Conservation (phyloP, 2,797 vertebrate genomes). For the Benthosema pterotum region DNA sequence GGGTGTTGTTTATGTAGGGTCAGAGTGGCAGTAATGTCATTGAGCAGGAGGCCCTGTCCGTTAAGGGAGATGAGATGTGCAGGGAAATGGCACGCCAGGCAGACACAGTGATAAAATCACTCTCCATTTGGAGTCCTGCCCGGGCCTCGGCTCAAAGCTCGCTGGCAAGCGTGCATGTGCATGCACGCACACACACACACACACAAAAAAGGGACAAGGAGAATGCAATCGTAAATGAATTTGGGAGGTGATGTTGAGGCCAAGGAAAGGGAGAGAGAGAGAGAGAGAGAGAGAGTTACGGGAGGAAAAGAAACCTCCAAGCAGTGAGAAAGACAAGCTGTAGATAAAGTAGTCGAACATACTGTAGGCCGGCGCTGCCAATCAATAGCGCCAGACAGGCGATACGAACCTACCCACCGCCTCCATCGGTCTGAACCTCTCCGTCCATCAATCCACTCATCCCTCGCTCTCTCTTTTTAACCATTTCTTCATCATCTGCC, state of each 20-base stretch:
- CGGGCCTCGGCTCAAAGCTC: slow-evolving; percentile 51
- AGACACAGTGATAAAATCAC: slow-evolving; percentile 70
- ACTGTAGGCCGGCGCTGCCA: slow-evolving; percentile 31
- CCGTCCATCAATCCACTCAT: slow-evolving; percentile 27
- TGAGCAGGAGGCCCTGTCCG: slow-evolving; percentile 52
- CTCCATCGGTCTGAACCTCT: slow-evolving; percentile 43
- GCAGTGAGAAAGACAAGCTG: slow-evolving; percentile 32
- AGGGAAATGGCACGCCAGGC: slow-evolving; percentile 67
- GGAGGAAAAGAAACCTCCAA: background rate
- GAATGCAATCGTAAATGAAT: slow-evolving; percentile 66
- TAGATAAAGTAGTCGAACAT: slow-evolving; percentile 58
- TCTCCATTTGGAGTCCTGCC: slow-evolving; percentile 72
- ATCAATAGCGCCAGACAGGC: slow-evolving; percentile 62
- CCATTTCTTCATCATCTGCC: background rate
- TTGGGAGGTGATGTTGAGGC: slow-evolving; percentile 48
- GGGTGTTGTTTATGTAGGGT: slow-evolving; percentile 12
- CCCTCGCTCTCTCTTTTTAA: slow-evolving; percentile 1
- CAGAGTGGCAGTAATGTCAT: slow-evolving; percentile 47
- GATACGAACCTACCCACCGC: slow-evolving; percentile 39
- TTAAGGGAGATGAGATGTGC: slow-evolving; percentile 66
- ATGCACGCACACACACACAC: background rate
- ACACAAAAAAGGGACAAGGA: slow-evolving; percentile 7
- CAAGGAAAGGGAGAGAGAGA: slow-evolving; percentile 4
- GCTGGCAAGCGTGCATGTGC: too few species aligned
- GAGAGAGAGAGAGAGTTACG: slow-evolving; percentile 8